phyloP scores from a whole-genome alignment of 2,888 invertebrate genomes.

The Brachyopa scutellaris region DNA sequence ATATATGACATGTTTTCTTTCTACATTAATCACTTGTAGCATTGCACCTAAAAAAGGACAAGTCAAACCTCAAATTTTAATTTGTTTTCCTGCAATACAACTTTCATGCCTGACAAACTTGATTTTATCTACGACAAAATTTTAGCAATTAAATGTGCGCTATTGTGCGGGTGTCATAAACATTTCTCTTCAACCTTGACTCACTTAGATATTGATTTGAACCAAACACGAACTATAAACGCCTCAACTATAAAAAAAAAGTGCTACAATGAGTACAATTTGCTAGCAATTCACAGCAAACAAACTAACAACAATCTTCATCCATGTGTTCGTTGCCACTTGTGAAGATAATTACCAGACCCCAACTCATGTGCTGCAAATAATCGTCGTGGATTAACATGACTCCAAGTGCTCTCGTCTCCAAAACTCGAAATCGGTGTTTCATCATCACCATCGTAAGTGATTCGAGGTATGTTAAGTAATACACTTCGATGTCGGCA shows the following conservation, averaged over 20 bases:
- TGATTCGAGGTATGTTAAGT: slow-evolving; percentile 21
- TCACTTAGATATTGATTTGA: neutral
- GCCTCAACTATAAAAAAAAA: neutral
- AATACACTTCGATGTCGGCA: slow-evolving; percentile 32
- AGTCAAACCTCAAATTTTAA: too few relatives aligned
- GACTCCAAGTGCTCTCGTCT: slow-evolving; percentile 44
- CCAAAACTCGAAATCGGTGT: slow-evolving; percentile 22
- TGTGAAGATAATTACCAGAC: neutral
- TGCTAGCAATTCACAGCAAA: neutral
- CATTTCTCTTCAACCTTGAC: neutral
- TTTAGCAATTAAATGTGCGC: neutral
- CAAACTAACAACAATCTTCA: neutral
- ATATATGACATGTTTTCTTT: too few relatives aligned
- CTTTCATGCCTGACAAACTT: too few relatives aligned
- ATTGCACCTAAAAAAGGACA: too few relatives aligned
- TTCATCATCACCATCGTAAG: slow-evolving; percentile 42
- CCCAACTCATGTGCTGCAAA: neutral
- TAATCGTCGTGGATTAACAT: neutral
- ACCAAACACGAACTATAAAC: neutral
- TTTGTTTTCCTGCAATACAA: too few relatives aligned
- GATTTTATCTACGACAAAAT: too few relatives aligned
- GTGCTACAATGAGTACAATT: neutral
- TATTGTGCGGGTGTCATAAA: neutral
- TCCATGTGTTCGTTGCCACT: neutral
- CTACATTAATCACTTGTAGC: too few relatives aligned